These are phyloP conservation scores for Tenrec ecaudatus DNA, from an alignment of 2,113 vertebrate genomes.

Conservation along the genomic window DNA sequence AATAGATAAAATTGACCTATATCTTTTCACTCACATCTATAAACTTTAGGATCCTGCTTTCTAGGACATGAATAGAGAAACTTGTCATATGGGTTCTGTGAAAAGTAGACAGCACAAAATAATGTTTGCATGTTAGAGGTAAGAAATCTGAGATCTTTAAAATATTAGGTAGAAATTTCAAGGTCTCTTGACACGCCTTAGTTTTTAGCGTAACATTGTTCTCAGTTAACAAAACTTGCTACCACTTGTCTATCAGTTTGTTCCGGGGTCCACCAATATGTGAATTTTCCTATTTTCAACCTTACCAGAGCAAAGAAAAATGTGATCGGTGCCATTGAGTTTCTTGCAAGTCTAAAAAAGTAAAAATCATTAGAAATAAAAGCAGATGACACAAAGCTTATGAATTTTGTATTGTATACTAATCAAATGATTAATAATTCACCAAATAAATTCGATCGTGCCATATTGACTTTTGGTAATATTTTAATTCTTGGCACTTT, in stretches of 20 bases:
- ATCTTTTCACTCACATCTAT: neutral
- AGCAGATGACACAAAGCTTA: neutral
- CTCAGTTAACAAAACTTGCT: neutral
- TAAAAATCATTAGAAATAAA: neutral
- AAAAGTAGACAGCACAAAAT: neutral
- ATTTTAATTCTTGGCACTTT: neutral
- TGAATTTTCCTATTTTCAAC: neutral
- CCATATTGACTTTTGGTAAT: neutral
- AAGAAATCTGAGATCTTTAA: neutral
- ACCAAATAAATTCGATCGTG: too few species aligned
- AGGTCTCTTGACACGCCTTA: neutral
- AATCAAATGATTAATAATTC: neutral
- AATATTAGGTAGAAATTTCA: neutral
- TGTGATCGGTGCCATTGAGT: neutral
- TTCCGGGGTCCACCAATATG: too few species aligned
- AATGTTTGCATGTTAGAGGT: neutral
- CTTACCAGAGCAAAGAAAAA: slow-evolving; percentile 12
- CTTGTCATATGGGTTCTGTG: neutral
- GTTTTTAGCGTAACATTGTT: neutral
- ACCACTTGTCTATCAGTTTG: too few species aligned
- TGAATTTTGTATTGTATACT: neutral
- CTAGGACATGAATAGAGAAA: neutral
- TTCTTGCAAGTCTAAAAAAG: neutral
- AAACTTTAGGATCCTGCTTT: slow-evolving; percentile 11
- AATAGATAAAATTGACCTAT: neutral